Percentiles rank a stretch among this genome's conserved stretches.
These are phyloP conservation scores for Lepidocyrtoides sp. DNA, from an alignment of 2,888 invertebrate species.

Conservation along the genomic window DNA sequence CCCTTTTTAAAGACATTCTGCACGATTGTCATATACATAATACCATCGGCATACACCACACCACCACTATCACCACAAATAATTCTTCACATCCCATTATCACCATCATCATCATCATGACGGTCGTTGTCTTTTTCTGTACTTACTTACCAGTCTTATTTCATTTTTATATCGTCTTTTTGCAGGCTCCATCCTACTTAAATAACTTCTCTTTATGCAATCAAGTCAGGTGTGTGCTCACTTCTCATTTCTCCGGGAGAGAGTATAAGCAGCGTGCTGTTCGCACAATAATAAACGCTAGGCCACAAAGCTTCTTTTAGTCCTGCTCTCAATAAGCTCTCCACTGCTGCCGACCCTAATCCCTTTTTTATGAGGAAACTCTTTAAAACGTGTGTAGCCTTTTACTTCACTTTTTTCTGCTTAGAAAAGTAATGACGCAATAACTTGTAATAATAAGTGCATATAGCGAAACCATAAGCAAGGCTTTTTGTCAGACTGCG, in stretches of 20 bases:
- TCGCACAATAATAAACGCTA: background rate
- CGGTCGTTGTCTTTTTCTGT: background rate
- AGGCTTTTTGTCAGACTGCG: background rate
- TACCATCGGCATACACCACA: background rate
- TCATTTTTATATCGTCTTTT: too few relatives aligned
- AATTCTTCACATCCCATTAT: background rate
- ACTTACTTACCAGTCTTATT: background rate
- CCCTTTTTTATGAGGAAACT: slow-evolving; percentile 52
- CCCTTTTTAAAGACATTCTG: slow-evolving; percentile 33
- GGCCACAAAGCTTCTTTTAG: background rate
- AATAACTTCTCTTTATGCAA: slow-evolving; percentile 55
- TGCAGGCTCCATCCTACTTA: background rate
- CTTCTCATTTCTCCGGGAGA: slow-evolving; percentile 35
- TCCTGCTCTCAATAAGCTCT: background rate
- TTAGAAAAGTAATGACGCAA: slow-evolving; percentile 18
- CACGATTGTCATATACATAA: background rate
- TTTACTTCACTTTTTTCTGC: background rate
- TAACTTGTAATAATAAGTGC: background rate
- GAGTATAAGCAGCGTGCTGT: background rate
- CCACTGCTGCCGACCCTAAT: slow-evolving; percentile 44
- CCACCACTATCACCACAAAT: background rate
- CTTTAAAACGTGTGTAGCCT: background rate
- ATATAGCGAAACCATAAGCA: background rate
- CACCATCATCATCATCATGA: background rate
- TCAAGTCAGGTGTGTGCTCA: slow-evolving; percentile 73